Percentiles rank a stretch among this genome's conserved stretches.
phyloP scores from a whole-genome alignment of 2,888 invertebrate species.

The Nasonovia ribisnigri region DNA sequence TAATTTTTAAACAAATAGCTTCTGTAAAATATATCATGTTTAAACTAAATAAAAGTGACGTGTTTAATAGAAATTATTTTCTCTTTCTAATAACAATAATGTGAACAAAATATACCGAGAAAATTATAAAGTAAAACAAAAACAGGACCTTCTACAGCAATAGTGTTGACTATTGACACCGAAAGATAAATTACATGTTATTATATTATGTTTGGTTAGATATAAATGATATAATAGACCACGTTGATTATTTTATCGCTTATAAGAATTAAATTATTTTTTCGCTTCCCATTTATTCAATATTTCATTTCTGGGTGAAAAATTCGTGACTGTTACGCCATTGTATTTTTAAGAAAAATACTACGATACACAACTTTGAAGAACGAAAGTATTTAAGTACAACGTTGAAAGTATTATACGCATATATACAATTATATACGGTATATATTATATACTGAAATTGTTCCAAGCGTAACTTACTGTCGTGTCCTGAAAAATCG shows the following conservation, averaged over 20 bases:
- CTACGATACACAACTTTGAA: not conserved
- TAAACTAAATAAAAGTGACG: not conserved
- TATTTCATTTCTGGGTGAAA: not conserved
- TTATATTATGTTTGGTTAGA: not conserved
- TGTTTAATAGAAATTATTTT: not conserved
- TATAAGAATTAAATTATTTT: not conserved
- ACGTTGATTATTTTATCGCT: not conserved
- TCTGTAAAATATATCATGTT: not conserved
- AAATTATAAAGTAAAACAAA: not conserved
- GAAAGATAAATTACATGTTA: not conserved
- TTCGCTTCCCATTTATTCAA: not conserved
- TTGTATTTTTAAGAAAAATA: slow-evolving; percentile 23
- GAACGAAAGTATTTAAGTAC: slow-evolving; percentile 20
- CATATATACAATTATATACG: not conserved
- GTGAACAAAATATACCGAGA: not conserved
- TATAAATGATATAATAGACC: not conserved
- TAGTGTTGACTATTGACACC: not conserved
- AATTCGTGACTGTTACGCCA: not conserved
- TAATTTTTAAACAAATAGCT: not conserved
- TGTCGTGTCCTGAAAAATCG: slow-evolving; percentile 43
- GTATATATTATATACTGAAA: not conserved
- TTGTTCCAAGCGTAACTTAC: not conserved
- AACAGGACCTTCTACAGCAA: not conserved
- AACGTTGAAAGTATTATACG: not conserved
- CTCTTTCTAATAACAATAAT: not conserved